Percentiles rank a stretch among this genome's conserved stretches.
phyloP scores from a whole-genome alignment of 1,140 invertebrate genomes.

The Pachypeltis micranthus region DNA sequence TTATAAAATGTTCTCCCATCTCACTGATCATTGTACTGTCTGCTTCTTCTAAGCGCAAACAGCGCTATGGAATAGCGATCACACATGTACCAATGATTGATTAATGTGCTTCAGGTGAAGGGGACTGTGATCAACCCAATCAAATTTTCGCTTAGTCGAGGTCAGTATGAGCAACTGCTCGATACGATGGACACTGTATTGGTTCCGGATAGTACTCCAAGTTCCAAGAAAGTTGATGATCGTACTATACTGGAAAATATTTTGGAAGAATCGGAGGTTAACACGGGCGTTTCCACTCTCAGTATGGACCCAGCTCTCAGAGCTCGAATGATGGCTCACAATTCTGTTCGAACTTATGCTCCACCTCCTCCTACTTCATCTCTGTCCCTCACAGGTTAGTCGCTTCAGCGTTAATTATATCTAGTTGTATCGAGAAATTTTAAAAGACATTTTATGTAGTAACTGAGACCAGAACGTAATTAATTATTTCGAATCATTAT shows the following conservation, averaged over 20 bases:
- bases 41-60: too few relatives aligned
- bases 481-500: too few relatives aligned
- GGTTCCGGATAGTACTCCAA: background rate
- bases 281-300: constrained; percentile 39
- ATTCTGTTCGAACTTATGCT: constrained; percentile 14
- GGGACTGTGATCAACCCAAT: constrained; percentile 72
- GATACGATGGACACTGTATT: constrained; percentile 51
- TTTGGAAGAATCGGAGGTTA: constrained; percentile 33
- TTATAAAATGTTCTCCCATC: too few relatives aligned
- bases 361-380: constrained; percentile 14
- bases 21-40: too few relatives aligned
- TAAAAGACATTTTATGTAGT: too few relatives aligned
- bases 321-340: constrained; percentile 37
- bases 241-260: constrained; percentile 30
- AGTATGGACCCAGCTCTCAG: constrained; percentile 46
- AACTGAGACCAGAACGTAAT: too few relatives aligned
- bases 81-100: too few relatives aligned
- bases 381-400: constrained; percentile 5
- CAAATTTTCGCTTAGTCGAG: constrained; percentile 69
- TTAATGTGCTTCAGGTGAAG: constrained; percentile 51
- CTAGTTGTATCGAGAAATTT: too few relatives aligned
- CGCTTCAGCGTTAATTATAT: too few relatives aligned
- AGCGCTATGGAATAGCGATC: too few relatives aligned
- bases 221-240: background rate
- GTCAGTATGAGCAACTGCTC: constrained; percentile 79